These are phyloP conservation scores for Neodiprion fabricii DNA, from an alignment of 1,140 invertebrate genomes.

Conservation along the genomic window DNA sequence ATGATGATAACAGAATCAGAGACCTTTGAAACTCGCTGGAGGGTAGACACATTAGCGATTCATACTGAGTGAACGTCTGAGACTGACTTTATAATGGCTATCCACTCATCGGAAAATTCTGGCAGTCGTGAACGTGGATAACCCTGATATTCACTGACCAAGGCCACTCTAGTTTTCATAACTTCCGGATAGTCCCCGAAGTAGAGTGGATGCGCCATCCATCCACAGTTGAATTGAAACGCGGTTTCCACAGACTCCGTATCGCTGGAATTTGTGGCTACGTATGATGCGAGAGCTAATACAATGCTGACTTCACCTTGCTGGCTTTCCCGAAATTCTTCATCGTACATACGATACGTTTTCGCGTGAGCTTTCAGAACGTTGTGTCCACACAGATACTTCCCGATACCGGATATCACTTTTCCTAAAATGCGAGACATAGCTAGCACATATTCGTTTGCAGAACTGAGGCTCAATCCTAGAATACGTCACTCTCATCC, in stretches of 20 bases:
- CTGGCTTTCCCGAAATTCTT: background rate
- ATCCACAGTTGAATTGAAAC: background rate
- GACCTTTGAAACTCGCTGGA: too few species aligned
- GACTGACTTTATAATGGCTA: conserved; percentile 21
- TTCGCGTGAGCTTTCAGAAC: conserved; percentile 64
- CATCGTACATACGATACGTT: conserved; percentile 31
- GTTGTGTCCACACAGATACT: conserved; percentile 63
- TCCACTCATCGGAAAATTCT: conserved; percentile 59
- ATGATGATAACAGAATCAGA: background rate
- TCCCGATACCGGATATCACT: conserved; percentile 51
- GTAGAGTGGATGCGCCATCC: background rate
- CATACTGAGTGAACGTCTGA: too few species aligned
- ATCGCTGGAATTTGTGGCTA: background rate
- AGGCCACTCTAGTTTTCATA: conserved; percentile 57
- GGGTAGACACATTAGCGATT: too few species aligned
- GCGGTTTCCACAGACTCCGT: background rate
- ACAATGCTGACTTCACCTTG: background rate
- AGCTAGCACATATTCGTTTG: too few species aligned
- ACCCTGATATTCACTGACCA: conserved; percentile 59
- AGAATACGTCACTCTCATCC: too few species aligned
- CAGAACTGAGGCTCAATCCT: too few species aligned
- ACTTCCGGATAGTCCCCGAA: conserved; percentile 45
- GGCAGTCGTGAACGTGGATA: conserved; percentile 57
- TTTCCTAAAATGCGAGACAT: conserved; percentile 42
- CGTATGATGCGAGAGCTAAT: background rate